These are phyloP conservation scores for Gryllus longicercus DNA, from an alignment of 2,888 invertebrate species.

Conservation along the genomic window DNA sequence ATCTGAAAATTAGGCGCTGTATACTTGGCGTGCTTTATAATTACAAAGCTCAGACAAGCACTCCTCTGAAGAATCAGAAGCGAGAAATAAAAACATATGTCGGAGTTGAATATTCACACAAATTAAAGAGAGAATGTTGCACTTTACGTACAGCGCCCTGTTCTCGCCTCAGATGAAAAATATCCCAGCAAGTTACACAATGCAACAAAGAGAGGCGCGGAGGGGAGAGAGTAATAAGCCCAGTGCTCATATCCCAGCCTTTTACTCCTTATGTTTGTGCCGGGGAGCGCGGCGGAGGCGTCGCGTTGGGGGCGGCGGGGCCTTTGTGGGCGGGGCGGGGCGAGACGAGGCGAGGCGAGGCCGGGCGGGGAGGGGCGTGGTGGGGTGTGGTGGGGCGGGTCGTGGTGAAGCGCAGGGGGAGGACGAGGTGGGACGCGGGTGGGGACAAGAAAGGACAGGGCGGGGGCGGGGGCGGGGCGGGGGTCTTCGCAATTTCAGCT, in stretches of 20 bases:
- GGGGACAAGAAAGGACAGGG: not conserved
- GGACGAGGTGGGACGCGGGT: no score
- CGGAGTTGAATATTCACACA: conserved; percentile 9
- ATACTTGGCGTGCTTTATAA: not conserved
- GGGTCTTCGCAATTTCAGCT: not conserved
- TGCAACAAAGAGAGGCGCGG: not conserved
- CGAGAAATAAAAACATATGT: not conserved
- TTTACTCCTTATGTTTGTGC: not conserved
- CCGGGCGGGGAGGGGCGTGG: no score
- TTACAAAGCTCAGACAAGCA: conserved; percentile 17
- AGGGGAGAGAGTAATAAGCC: not conserved
- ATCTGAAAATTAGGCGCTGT: not conserved
- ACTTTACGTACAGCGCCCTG: not conserved
- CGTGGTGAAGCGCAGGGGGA: no score
- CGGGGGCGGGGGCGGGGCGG: not conserved
- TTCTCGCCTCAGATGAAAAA: conserved; percentile 17
- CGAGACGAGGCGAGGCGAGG: no score
- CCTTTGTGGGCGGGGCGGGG: no score
- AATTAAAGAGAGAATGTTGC: conserved; percentile 17
- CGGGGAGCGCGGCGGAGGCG: not conserved
- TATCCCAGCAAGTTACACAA: not conserved
- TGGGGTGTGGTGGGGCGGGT: no score
- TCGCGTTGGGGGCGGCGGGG: not conserved
- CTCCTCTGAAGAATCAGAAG: not conserved
- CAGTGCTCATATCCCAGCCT: not conserved